These are phyloP conservation scores for Drosophila carrolli DNA, from an alignment of 1,140 invertebrate species.

Conservation along the genomic window DNA sequence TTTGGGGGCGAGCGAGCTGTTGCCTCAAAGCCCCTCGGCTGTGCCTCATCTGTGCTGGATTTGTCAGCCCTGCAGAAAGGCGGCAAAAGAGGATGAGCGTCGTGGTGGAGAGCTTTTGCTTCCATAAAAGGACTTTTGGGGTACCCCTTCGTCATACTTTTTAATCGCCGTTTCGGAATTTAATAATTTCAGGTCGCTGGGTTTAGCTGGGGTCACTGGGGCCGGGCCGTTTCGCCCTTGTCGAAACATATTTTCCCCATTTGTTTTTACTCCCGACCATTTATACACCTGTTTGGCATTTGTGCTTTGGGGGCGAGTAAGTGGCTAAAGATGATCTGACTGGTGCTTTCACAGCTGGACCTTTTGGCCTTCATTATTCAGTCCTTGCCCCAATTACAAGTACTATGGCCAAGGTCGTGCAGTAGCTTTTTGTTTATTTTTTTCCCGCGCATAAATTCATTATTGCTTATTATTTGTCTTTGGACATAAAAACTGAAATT, in stretches of 20 bases:
- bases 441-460: constrained; percentile 23
- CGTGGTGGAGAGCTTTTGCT: constrained; percentile 3
- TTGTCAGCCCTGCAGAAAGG: neutral
- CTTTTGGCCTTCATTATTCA: constrained; percentile 40
- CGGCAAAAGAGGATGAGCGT: neutral
- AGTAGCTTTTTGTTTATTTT: constrained; percentile 19
- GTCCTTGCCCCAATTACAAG: constrained; percentile 28
- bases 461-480: constrained; percentile 27
- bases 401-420: constrained; percentile 23
- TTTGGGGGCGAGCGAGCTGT: neutral
- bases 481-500: constrained; percentile 2
- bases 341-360: constrained; percentile 6
- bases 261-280: constrained; percentile 43
- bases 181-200: constrained; percentile 72
- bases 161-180: constrained; percentile 63
- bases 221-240: neutral
- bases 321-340: constrained; percentile 42
- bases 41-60: constrained; percentile 19
- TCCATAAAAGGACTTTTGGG: neutral
- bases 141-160: constrained; percentile 25
- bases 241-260: constrained; percentile 25
- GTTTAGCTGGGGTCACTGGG: constrained; percentile 1
- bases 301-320: constrained; percentile 12
- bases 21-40: neutral
- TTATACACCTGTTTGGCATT: constrained; percentile 55